A percentile compares a stretch with the other conserved stretches of the same genome.
These are phyloP conservation scores for Taenioides sp. DNA, from an alignment of 2,797 vertebrate genomes.

Conservation along the genomic window DNA sequence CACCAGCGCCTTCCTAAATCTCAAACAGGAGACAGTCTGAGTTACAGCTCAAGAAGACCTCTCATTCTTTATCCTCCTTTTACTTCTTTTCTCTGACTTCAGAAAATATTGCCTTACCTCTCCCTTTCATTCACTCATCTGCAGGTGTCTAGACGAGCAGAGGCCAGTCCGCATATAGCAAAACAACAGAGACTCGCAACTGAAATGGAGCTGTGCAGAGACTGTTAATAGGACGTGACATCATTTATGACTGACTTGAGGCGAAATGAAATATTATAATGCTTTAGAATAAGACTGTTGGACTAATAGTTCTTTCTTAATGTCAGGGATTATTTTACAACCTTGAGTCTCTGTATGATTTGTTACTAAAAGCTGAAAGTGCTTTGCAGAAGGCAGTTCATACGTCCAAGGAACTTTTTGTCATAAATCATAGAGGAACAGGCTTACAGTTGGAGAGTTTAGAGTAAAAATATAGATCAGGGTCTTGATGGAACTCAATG, in stretches of 20 bases:
- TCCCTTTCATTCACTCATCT: constrained; percentile 46
- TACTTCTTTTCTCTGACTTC: constrained; percentile 20
- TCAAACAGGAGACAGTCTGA: constrained; percentile 50
- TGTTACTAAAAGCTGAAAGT: background rate
- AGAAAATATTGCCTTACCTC: constrained; percentile 44
- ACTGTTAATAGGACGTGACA: constrained; percentile 69
- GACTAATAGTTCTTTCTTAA: constrained; percentile 33
- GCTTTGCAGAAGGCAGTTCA: background rate
- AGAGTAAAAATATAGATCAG: constrained; percentile 22
- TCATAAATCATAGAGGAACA: constrained; percentile 44
- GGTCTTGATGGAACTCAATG: constrained; percentile 17
- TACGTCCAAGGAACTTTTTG: constrained; percentile 8
- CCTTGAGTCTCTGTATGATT: constrained; percentile 12
- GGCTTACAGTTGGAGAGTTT: background rate
- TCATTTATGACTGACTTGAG: constrained; percentile 58
- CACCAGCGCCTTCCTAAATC: constrained; percentile 33
- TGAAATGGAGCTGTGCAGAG: constrained; percentile 44
- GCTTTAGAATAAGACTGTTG: constrained; percentile 36
- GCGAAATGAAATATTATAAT: constrained; percentile 52
- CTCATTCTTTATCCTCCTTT: constrained; percentile 65
- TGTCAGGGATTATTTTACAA: constrained; percentile 19
- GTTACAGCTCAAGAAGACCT: constrained; percentile 63
- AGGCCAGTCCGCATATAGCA: constrained; percentile 45
- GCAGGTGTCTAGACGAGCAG: constrained; percentile 66
- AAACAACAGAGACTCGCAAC: constrained; percentile 50